Conservation (phyloP, 2,113 vertebrate species). For the Pachycephala philippinensis region DNA sequence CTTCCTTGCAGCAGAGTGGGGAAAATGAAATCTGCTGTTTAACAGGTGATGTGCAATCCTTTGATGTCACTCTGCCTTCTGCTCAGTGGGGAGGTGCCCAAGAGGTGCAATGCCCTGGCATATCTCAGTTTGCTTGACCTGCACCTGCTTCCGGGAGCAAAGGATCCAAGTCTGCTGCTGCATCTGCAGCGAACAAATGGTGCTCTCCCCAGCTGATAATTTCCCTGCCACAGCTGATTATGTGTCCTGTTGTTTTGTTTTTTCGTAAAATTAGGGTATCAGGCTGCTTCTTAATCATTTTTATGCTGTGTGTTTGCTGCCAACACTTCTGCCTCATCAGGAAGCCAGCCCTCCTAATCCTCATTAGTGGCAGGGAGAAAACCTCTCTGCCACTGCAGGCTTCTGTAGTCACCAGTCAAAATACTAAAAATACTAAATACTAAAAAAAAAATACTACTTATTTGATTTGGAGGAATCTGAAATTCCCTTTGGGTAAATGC, state of each 20-base stretch:
- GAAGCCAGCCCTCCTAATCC: neutral
- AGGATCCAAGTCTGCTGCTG: neutral
- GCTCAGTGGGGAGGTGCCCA: neutral
- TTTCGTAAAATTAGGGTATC: neutral
- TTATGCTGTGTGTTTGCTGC: neutral
- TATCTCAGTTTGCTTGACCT: neutral
- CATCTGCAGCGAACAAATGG: neutral
- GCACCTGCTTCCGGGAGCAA: neutral
- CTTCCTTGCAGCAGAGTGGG: constrained; percentile 5
- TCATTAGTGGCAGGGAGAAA: neutral
- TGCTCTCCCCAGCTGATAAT: neutral
- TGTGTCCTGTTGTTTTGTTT: neutral
- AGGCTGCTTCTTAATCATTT: neutral
- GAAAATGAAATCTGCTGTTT: neutral
- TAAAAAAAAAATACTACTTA: neutral
- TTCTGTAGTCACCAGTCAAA: neutral
- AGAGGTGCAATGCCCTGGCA: neutral
- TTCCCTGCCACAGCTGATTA: neutral
- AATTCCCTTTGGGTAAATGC: neutral
- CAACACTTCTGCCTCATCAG: neutral
- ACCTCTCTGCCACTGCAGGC: neutral
- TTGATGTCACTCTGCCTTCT: neutral
- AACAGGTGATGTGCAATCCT: neutral
- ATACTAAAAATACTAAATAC: too few species aligned
- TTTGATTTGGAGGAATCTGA: neutral